Evolutionary conservation across 1,140 invertebrate species (phyloP), one percentile per base, ranked within the genome.

Genomic region (Saccostrea cuccullata): DNA sequence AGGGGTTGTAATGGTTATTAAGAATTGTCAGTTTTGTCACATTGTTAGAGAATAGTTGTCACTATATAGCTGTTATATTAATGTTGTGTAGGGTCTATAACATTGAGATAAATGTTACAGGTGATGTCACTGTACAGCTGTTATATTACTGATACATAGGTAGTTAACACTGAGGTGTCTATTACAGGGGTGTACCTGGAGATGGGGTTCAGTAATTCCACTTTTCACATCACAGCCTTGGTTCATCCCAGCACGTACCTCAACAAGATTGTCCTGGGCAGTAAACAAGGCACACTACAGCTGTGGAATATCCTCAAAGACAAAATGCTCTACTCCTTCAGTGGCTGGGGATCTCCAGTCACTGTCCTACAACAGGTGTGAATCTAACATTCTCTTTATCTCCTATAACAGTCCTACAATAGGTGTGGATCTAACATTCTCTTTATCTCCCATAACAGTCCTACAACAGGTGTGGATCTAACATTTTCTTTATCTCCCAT

Each of bases 261-360:
- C 2, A 99, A 99, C 94, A 99, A 99, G 96, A 96, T 99, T 82
- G 94, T 99, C n/a, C 94, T 99, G 82, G 98, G 97, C 17, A 98
- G 98, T 91, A 96, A 97, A 85, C 98, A 99, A 94, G 99, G 98
- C 0, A 94, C 96, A 60, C 90, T 99, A 88, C 98, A 99, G 92
- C 94, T 99, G 82, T 98, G 98, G 97, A 99, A 99, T 95, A 95
- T 99, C 6, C 97, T 97, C 86, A 96, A 96, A 23, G 90, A 96
- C 85, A 97, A 97, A 93, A 95, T 97, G 89, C 96, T 99, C 83
- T 97, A 97, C 93, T 96, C 96, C 0, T 98, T 99, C 93, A 95
- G 96, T 89, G 97, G 97, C 0, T 99, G 98, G 97, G 94, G 96
- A 0, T 96, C 96, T 15, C 86, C 96, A 11, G 96, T 99, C 20